Percentiles rank a stretch among this genome's conserved stretches.
These are phyloP conservation scores for Ochotona curzoniae DNA, from an alignment of 2,113 vertebrate genomes.

Conservation along the genomic window DNA sequence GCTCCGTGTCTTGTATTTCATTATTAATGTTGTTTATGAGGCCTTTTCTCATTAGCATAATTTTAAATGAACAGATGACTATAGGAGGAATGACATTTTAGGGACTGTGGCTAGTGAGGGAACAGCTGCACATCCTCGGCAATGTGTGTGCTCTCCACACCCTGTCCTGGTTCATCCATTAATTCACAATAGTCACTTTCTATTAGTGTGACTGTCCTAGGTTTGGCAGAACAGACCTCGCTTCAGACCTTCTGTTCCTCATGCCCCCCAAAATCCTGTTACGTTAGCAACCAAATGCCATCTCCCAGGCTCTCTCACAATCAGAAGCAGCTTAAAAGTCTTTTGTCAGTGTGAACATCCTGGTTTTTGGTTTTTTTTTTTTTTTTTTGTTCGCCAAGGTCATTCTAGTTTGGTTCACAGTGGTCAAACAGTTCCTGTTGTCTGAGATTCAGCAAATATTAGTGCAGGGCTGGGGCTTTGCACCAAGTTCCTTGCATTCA, in stretches of 20 bases:
- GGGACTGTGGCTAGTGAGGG: background rate
- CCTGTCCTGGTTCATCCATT: background rate
- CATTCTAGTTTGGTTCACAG: background rate
- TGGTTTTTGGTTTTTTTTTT: no score
- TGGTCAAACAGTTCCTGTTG: background rate
- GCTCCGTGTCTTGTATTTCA: slow-evolving; percentile 71
- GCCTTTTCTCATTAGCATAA: slow-evolving; percentile 64
- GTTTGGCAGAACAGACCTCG: background rate
- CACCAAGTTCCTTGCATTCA: background rate
- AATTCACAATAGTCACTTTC: background rate
- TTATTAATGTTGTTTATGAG: slow-evolving; percentile 79
- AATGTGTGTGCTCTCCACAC: background rate
- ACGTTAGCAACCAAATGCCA: slow-evolving; percentile 30
- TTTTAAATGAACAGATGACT: slow-evolving; percentile 42
- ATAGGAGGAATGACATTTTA: background rate
- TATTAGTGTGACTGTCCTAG: background rate
- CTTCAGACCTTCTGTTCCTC: slow-evolving; percentile 34
- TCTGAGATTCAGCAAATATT: background rate
- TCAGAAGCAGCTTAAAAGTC: slow-evolving; percentile 33
- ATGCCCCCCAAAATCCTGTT: slow-evolving; percentile 47
- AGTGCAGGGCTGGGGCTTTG: background rate
- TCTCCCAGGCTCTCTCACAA: slow-evolving; percentile 16
- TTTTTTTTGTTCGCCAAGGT: slow-evolving; percentile 33
- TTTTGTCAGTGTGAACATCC: slow-evolving; percentile 40
- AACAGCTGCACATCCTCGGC: background rate